A percentile compares a stretch with the other conserved stretches of the same genome.
Evolutionary conservation across 2,888 invertebrate species (phyloP).

Genomic region (Phorcus lineatus): DNA sequence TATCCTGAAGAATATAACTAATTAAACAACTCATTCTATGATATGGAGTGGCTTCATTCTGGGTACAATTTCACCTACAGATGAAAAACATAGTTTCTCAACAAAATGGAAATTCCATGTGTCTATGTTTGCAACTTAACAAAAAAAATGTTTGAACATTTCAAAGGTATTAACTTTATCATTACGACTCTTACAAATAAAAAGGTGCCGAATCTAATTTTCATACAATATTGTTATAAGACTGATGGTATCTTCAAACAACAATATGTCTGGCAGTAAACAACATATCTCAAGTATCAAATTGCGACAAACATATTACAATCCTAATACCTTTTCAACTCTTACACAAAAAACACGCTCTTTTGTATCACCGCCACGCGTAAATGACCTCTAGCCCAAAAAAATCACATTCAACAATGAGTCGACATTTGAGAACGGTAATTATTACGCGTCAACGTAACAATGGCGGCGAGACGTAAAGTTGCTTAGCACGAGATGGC

Average conservation of each 20-base stretch:
- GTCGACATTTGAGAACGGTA: not conserved
- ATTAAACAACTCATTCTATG: too few relatives aligned
- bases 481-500: not conserved
- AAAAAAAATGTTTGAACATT: too few relatives aligned
- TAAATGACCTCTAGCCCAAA: not conserved
- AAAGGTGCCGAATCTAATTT: not conserved
- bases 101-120: too few relatives aligned
- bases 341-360: not conserved
- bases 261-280: not conserved
- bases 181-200: too few relatives aligned
- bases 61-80: too few relatives aligned
- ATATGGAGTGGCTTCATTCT: too few relatives aligned
- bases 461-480: slow-evolving; percentile 10
- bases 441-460: not conserved
- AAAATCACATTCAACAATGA: not conserved
- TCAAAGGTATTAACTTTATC: too few relatives aligned
- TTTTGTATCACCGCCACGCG: slow-evolving; percentile 1
- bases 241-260: not conserved
- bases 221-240: not conserved
- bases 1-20: too few relatives aligned
- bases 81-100: too few relatives aligned
- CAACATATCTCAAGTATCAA: not conserved
- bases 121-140: too few relatives aligned
- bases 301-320: not conserved
- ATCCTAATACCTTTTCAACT: not conserved